Percentiles rank a stretch among this genome's conserved stretches.
Conservation (phyloP, 1,140 invertebrate genomes). For the Copidosoma floridanum region DNA sequence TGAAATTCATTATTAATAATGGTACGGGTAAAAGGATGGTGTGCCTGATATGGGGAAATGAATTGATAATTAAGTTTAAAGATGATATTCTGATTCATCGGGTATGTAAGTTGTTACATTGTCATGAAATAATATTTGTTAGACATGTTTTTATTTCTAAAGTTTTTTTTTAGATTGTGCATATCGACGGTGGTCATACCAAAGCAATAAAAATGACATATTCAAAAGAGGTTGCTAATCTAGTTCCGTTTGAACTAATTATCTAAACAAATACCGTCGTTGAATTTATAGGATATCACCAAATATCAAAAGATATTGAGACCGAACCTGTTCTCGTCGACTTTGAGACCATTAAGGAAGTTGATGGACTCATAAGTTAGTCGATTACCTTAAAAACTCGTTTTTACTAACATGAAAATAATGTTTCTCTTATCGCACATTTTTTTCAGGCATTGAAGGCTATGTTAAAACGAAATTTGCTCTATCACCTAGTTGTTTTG, state of each 20-base stretch:
- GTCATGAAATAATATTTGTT: too few species aligned
- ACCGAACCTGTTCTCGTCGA: neutral
- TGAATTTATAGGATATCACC: neutral
- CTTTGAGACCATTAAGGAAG: neutral
- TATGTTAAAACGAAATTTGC: neutral
- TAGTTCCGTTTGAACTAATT: neutral
- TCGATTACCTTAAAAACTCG: neutral
- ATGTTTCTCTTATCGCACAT: neutral
- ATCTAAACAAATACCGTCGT: neutral
- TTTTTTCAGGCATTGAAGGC: neutral
- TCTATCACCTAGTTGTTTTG: neutral
- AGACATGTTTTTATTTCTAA: too few species aligned
- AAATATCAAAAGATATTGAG: neutral
- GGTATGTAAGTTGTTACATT: neutral
- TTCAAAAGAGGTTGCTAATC: neutral
- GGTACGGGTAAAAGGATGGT: neutral
- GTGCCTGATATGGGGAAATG: neutral
- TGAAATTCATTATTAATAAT: neutral
- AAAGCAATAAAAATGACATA: neutral
- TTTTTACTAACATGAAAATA: neutral
- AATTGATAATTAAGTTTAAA: neutral
- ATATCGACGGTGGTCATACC: neutral
- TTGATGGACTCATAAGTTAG: neutral
- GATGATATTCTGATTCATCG: neutral
- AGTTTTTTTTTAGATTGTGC: neutral